Percentiles rank a stretch among this genome's conserved stretches.
Conservation (phyloP, 2,113 vertebrate genomes). For the Platysteira castanea region DNA sequence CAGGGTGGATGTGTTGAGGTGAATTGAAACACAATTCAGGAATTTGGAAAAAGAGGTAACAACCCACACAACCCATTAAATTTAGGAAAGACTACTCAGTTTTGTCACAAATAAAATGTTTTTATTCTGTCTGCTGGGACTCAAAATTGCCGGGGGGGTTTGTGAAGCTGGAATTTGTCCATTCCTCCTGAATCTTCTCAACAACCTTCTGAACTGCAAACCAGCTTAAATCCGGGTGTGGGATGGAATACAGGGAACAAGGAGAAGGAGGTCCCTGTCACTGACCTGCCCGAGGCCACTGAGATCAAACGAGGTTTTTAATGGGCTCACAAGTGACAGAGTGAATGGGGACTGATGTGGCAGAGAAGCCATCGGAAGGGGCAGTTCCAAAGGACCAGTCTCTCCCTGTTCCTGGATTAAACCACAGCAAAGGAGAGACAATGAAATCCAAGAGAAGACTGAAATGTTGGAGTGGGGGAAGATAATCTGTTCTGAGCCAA, state of each 20-base stretch:
- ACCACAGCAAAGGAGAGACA: constrained; percentile 5
- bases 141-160: not conserved
- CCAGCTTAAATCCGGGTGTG: not conserved
- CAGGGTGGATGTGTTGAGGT: not conserved
- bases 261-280: not conserved
- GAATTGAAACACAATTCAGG: not conserved
- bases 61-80: not conserved
- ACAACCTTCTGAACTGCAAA: not conserved
- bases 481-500: constrained; percentile 49
- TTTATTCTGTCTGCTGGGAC: not conserved
- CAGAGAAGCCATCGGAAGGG: not conserved
- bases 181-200: not conserved
- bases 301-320: constrained; percentile 8
- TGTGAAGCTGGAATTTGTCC: not conserved
- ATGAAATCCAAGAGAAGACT: not conserved
- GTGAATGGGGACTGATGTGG: constrained; percentile 15
- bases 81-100: not conserved
- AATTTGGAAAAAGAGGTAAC: not conserved
- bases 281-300: not conserved
- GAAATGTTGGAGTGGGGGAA: not conserved
- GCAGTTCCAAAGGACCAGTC: not conserved
- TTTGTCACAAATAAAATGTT: not conserved
- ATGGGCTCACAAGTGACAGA: constrained; percentile 2
- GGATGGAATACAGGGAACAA: not conserved
- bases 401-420: constrained; percentile 33